Evolutionary conservation across 2,113 vertebrate genomes (phyloP), one percentile per base, ranked within the genome.

Genomic region (Mustelus asterias): DNA sequence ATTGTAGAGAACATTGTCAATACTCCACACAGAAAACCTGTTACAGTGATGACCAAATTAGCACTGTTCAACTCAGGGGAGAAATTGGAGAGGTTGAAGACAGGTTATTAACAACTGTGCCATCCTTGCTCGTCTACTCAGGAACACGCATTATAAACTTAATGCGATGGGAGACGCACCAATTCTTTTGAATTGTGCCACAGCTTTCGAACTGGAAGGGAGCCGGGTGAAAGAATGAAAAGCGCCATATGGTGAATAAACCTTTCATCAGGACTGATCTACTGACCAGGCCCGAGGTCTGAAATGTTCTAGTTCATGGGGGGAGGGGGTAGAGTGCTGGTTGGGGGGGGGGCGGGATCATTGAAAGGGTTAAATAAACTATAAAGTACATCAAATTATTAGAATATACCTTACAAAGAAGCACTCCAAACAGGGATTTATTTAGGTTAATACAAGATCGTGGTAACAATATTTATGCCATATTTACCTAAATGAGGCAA

Each of bases 401-500:
- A 97, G 97, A 98, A 98, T 98, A 97, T 98, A 97, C 98, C 97
- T 96, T 96, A 96, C 97, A 96, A 97, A 97, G 96, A 97, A 97
- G 97, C 97, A 97, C 97, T 98, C 97, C 76, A 97, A 97, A 97
- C 97, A 97, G 97, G 97, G 97, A 97, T 98, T 98, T 98, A 98
- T 98, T 99, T 98, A 99, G 98, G 98, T 98, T 98, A 98, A 98
- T 97, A 97, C 97, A 97, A 97, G 97, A 98, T 98, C 98, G 98
- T 98, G 97, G 97, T 98, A 98, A 98, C 98, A 98, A 98, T 98
- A 98, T 99, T 99, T 98, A 98, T 98, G 98, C 98, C 98, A 98
- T 98, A 98, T 99, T 99, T 99, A 99, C 98, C 98, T 98, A 98
- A 98, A 98, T 98, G 98, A 98, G 98, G 98, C 98, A 98, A 98